Conservation (phyloP, 2,113 vertebrate species). For the Gambusia affinis region DNA sequence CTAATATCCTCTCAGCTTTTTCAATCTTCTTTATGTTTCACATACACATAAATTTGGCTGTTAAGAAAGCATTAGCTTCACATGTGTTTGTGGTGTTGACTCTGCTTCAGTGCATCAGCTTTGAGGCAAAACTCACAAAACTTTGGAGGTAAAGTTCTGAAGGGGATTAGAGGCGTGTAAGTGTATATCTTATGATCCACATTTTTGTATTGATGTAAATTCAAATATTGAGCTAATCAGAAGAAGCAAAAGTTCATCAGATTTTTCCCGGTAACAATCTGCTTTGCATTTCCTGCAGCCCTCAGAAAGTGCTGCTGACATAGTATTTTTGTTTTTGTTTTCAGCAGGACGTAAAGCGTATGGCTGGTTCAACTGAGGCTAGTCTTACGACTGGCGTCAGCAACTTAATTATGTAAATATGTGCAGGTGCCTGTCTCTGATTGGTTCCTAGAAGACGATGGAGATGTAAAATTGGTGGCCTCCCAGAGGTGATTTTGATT, state of each 20-base stretch:
- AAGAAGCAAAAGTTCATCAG: neutral
- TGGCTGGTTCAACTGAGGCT: conserved; percentile 3
- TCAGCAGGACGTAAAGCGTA: neutral
- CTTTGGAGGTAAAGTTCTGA: neutral
- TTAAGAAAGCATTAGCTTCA: conserved; percentile 28
- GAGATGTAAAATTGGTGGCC: no score
- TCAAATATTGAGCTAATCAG: neutral
- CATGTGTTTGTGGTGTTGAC: conserved; percentile 28
- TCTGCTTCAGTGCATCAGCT: conserved; percentile 5
- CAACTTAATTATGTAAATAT: no score
- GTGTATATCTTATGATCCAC: neutral
- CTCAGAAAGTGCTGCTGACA: neutral
- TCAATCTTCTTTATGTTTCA: conserved; percentile 43
- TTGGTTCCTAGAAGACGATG: no score
- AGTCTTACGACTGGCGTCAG: no score
- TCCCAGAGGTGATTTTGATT: no score
- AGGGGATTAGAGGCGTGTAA: conserved; percentile 4
- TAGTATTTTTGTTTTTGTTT: conserved; percentile 22
- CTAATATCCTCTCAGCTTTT: conserved; percentile 13
- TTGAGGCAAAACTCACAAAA: conserved; percentile 6
- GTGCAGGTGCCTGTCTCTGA: no score
- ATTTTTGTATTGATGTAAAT: neutral
- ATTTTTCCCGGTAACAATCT: conserved; percentile 7
- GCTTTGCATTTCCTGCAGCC: neutral
- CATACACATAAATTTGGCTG: neutral